Conservation (phyloP, 2,888 invertebrate genomes). For the Beris morrisii region DNA sequence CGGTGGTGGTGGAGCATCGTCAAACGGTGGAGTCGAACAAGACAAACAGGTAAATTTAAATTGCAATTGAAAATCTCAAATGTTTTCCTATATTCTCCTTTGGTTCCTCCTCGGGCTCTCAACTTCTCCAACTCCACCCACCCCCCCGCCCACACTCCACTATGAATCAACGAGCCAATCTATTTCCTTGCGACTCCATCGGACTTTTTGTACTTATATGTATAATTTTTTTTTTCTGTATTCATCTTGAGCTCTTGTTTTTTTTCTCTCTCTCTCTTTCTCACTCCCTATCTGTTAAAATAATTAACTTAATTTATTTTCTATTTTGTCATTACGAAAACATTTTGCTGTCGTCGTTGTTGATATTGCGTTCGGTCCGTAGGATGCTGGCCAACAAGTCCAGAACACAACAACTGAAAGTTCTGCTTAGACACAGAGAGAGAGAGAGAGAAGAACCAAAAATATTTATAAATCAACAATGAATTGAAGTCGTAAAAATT, state of each 20-base stretch:
- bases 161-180: background rate
- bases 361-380: slow-evolving; percentile 15
- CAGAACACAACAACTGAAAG: slow-evolving; percentile 57
- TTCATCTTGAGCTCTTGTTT: background rate
- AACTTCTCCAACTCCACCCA: background rate
- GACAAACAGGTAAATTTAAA: slow-evolving; percentile 53
- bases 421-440: slow-evolving; percentile 48
- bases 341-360: background rate
- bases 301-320: background rate
- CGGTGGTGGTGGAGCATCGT: slow-evolving; percentile 47
- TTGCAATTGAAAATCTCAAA: background rate
- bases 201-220: too few species aligned
- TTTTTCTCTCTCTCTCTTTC: background rate
- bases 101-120: background rate
- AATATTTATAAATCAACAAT: background rate
- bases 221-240: too few species aligned
- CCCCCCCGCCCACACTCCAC: background rate
- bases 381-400: slow-evolving; percentile 55
- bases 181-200: too few species aligned
- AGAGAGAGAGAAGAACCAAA: slow-evolving; percentile 24
- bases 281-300: background rate
- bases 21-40: slow-evolving; percentile 43
- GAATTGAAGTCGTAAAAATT: too few species aligned
- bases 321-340: too few species aligned
- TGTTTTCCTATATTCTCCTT: background rate